Evolutionary conservation across 2,888 invertebrate species (phyloP).

Genomic region (Alloscopus bannaensis): DNA sequence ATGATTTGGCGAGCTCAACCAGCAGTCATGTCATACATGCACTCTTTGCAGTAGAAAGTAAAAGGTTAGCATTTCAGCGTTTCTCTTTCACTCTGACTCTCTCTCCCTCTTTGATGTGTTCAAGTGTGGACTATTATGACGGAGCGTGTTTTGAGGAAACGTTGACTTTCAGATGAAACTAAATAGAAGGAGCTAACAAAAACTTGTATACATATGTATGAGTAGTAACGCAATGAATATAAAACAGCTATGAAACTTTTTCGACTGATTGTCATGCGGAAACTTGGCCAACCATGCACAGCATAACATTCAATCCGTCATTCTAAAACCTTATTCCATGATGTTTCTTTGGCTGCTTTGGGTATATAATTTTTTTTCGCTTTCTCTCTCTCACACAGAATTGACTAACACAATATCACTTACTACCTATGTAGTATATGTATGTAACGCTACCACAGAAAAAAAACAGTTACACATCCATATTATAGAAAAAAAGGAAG

Average conservation of each 20-base stretch:
- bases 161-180: slow-evolving; percentile 35
- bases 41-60: too few relatives aligned
- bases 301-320: slow-evolving; percentile 60
- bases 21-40: too few relatives aligned
- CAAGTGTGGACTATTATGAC: too few relatives aligned
- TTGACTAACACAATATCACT: too few relatives aligned
- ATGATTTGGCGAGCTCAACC: too few relatives aligned
- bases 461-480: too few relatives aligned
- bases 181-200: slow-evolving; percentile 20
- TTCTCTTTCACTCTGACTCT: too few relatives aligned
- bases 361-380: too few relatives aligned
- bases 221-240: slow-evolving; percentile 54
- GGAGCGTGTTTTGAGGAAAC: slow-evolving; percentile 49
- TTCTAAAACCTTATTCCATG: slow-evolving; percentile 30
- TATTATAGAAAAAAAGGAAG: slow-evolving; percentile 3
- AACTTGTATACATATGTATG: background rate
- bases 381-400: too few relatives aligned
- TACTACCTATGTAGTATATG: too few relatives aligned
- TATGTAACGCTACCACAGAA: background rate
- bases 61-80: too few relatives aligned
- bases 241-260: slow-evolving; percentile 52
- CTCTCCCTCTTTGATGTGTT: too few relatives aligned
- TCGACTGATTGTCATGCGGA: slow-evolving; percentile 60
- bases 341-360: slow-evolving; percentile 13
- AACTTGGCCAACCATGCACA: slow-evolving; percentile 54